Conservation (phyloP, 2,888 invertebrate species). For the Noctua janthina region DNA sequence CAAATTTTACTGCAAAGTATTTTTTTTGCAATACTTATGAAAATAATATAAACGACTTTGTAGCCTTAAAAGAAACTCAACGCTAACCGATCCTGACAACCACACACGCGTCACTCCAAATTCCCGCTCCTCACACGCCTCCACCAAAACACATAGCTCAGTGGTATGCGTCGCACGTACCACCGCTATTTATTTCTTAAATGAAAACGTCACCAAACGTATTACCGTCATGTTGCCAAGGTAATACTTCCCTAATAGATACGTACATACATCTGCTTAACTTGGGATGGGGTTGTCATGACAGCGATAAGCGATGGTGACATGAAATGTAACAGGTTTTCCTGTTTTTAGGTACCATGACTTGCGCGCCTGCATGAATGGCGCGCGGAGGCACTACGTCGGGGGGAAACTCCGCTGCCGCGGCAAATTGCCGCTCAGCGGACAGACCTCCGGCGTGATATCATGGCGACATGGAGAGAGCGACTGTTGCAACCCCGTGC, state of each 20-base stretch:
- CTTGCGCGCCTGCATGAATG: no score
- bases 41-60: neutral
- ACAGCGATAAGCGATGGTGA: slow-evolving; percentile 3
- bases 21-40: neutral
- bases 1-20: neutral
- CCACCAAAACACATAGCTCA: neutral
- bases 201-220: slow-evolving; percentile 60
- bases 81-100: neutral
- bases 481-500: no score
- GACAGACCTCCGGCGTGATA: no score
- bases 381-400: no score
- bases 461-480: no score
- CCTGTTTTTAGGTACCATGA: neutral
- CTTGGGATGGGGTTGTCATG: slow-evolving; percentile 16
- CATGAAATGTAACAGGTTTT: neutral
- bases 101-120: slow-evolving; percentile 7
- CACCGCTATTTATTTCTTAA: slow-evolving; percentile 56
- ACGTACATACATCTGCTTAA: slow-evolving; percentile 60
- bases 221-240: slow-evolving; percentile 56
- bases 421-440: no score
- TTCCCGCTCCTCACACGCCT: neutral
- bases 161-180: slow-evolving; percentile 45
- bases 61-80: slow-evolving; percentile 1
- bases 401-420: no score
- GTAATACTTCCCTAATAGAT: slow-evolving; percentile 63